A percentile compares a stretch with the other conserved stretches of the same genome.
Evolutionary conservation across 2,888 invertebrate genomes (phyloP).

Genomic region (Heteromyza rotundicornis): DNA sequence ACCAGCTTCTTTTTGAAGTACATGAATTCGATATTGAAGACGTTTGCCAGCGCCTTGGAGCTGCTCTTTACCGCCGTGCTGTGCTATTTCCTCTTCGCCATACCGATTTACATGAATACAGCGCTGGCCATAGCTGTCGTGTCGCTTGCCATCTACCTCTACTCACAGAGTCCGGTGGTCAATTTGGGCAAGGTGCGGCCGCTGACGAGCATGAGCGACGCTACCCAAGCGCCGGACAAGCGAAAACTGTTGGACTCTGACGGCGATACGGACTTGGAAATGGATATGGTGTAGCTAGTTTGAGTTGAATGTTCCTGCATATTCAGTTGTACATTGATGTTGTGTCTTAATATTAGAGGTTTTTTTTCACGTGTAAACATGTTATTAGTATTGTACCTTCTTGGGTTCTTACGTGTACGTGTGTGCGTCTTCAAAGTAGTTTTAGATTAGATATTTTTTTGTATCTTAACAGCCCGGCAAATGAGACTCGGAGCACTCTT

Average conservation of each 20-base stretch:
- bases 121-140: slow-evolving; percentile 82
- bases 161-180: slow-evolving; percentile 87
- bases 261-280: slow-evolving; percentile 51
- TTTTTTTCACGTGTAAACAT: no score
- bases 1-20: slow-evolving; percentile 93
- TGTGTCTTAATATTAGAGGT: no score
- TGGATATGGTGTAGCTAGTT: slow-evolving; percentile 51
- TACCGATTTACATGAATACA: slow-evolving; percentile 83
- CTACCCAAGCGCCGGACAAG: slow-evolving; percentile 34
- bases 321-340: no score
- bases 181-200: slow-evolving; percentile 63
- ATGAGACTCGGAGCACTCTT: no score
- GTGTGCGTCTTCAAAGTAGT: no score
- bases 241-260: slow-evolving; percentile 47
- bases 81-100: slow-evolving; percentile 84
- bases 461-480: no score
- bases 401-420: no score
- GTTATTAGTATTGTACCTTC: no score
- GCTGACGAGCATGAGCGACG: slow-evolving; percentile 37
- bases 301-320: no score
- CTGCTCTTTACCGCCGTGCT: slow-evolving; percentile 87
- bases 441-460: no score
- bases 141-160: slow-evolving; percentile 81
- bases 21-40: slow-evolving; percentile 93
- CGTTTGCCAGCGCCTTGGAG: slow-evolving; percentile 93